Conservation (phyloP, 2,797 vertebrate genomes). For the Catamblyrhynchus diadema region DNA sequence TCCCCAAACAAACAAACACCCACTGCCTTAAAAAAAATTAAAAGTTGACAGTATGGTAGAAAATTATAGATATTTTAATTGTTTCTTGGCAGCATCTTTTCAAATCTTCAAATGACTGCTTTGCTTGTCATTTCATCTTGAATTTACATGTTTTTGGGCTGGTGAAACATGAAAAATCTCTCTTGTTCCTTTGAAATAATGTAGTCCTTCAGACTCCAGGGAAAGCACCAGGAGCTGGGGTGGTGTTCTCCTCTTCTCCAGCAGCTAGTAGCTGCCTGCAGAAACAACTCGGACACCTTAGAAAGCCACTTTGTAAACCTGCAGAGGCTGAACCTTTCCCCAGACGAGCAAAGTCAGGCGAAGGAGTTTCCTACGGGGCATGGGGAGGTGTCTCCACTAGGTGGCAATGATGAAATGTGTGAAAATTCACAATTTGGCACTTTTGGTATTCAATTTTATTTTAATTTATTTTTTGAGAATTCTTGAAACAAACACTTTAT, state of each 20-base stretch:
- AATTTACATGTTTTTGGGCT: not conserved
- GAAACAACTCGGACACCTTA: not conserved
- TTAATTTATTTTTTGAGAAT: not conserved
- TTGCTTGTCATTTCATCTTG: not conserved
- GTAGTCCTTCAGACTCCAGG: not conserved
- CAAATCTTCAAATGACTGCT: not conserved
- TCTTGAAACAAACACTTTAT: not conserved
- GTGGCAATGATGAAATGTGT: constrained; percentile 31
- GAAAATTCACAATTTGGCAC: not conserved
- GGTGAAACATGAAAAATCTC: not conserved
- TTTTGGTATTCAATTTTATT: not conserved
- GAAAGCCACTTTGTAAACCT: not conserved
- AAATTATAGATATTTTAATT: not conserved
- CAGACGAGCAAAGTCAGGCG: accelerated
- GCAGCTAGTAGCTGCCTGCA: not conserved
- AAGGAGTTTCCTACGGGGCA: not conserved
- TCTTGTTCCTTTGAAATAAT: not conserved
- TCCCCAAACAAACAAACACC: not conserved
- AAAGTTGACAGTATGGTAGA: not conserved
- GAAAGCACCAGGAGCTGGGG: not conserved
- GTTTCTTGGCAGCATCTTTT: not conserved
- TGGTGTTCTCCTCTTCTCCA: not conserved
- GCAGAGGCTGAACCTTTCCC: not conserved
- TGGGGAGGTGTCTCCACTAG: not conserved
- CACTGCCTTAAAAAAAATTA: not conserved